phyloP scores from a whole-genome alignment of 1,140 invertebrate genomes.

The Drosophila bocki region DNA sequence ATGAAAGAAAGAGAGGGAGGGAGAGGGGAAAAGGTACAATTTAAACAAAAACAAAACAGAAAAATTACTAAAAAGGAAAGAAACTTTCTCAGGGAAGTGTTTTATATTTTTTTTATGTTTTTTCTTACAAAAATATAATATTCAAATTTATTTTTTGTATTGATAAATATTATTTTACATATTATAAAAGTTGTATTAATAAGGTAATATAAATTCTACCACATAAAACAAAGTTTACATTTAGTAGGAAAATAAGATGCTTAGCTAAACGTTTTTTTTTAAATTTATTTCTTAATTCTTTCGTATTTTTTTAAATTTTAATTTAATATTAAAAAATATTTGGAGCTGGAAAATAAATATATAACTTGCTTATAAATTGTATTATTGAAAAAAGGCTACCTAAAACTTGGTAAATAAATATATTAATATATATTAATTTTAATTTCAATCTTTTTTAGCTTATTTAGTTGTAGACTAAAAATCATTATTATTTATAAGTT shows the following conservation, averaged over 20 bases:
- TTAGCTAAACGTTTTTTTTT: too few relatives aligned
- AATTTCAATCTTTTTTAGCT: neutral
- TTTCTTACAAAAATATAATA: neutral
- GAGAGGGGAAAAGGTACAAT: slow-evolving; percentile 2
- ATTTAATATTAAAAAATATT: neutral
- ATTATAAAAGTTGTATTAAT: too few relatives aligned
- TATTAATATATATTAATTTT: neutral
- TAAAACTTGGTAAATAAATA: neutral
- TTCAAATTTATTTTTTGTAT: neutral
- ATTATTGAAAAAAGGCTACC: neutral
- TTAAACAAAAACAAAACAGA: neutral
- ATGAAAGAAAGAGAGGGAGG: neutral
- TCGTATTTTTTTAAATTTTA: too few relatives aligned
- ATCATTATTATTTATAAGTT: neutral
- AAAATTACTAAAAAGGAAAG: neutral
- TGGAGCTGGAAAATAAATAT: neutral
- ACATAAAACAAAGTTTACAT: too few relatives aligned
- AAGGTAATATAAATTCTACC: too few relatives aligned
- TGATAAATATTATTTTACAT: neutral
- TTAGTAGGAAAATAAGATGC: too few relatives aligned
- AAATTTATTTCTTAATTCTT: too few relatives aligned
- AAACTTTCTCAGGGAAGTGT: neutral
- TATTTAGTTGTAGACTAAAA: neutral
- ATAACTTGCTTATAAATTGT: neutral
- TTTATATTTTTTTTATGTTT: neutral